Evolutionary conservation across 2,797 vertebrate species (phyloP), one percentile per base, ranked within the genome.

Genomic region (Dicrostonyx torquatus): DNA sequence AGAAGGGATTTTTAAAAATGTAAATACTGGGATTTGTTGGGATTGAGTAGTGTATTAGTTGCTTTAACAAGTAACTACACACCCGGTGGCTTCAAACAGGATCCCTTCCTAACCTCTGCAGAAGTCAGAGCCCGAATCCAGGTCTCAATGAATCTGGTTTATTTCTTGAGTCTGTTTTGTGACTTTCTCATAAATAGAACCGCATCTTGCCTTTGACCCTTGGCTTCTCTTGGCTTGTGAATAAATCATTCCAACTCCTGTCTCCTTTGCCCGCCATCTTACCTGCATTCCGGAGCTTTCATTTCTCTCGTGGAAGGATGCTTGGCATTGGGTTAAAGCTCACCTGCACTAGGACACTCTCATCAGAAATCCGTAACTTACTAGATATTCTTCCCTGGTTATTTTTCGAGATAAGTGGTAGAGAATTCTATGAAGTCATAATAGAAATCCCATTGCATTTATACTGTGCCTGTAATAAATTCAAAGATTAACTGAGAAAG

Each of bases 401-500:
- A 55, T 89, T 95, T 93, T 91, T 78, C 20, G 26, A 87, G 48
- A n/a, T 78, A 95, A 93, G 43, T 73, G 60, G 75, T 43, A 93
- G 50, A 84, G 31, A 93, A 89, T 93, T 92, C 75, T 93, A 70
- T 91, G 58, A 90, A 64, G 15, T 78, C 53, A 3, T 45, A 78
- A 9, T 82, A 90, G 80, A 95, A 95, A 86, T 58, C 14, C 20
- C 73, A 87, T 40, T 82, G 55, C 43, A 50, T 83, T 87, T 91
- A 75, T 91, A 79, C 78, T 26, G 37, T 55, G 62, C 50, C 58
- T 89, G 26, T 1, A 68, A 77, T 84, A 37, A 93, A 94, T 95
- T 89, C 79, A 91, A 77, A 78, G 55, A 88, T 95, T 95, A 94
- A 95, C 60, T 93, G 91, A 79, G 37, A 45, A 87, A 94, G 66